Base-by-base conservation (phyloP, 2,888 invertebrate species). In the Drosophila ochracea region DNA sequence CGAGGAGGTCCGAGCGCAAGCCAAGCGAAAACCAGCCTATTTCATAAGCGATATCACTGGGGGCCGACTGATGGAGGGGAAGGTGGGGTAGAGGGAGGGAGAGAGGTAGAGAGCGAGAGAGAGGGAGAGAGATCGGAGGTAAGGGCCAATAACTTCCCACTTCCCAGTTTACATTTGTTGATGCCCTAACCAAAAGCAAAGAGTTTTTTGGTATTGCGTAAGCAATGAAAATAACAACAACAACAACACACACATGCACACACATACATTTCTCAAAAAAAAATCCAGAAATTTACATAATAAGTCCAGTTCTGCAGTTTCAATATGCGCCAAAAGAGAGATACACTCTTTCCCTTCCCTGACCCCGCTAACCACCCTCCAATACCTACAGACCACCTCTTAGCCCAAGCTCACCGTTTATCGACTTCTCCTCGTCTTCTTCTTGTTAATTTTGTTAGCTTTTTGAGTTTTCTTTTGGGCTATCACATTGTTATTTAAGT, bases 401-500 rank as follows among this genome's bases (percentile, higher is more conserved):
- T 21, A 21, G 19, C 21, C 5, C 21, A 4, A 41, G 9, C 25
- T 10, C 21, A 2, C 5, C 13, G 35, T 6, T 35, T 30, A n/a
- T 6, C 53, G 21, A n/a, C 28, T 28, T 19, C 30, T 30, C 25
- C 9, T 4, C 47, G 47, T 4, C 47, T 47, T 25, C 25, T 47
- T 47, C 37, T 53, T 50, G 73, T 47, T 63, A 43, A 77, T 66
- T 63, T 67, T 54, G 16, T 4, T n/a, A 21, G 53, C 53, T 25
- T 65, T 71, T 63, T 63, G 66, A 63, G 65, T 79, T 78, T 78
- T 78, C 72, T 68, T 59, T 70, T 28, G 33, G 43, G 33, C 54
- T 57, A 50, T 66, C 57, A 49, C 78, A 87, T 78, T 80, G 87
- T 84, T 84, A 71, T 70, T 81, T 74, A 80, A 84, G 79, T 76